Evolutionary conservation across 2,888 invertebrate species (phyloP).

Genomic region (Cerastis rubricosa): DNA sequence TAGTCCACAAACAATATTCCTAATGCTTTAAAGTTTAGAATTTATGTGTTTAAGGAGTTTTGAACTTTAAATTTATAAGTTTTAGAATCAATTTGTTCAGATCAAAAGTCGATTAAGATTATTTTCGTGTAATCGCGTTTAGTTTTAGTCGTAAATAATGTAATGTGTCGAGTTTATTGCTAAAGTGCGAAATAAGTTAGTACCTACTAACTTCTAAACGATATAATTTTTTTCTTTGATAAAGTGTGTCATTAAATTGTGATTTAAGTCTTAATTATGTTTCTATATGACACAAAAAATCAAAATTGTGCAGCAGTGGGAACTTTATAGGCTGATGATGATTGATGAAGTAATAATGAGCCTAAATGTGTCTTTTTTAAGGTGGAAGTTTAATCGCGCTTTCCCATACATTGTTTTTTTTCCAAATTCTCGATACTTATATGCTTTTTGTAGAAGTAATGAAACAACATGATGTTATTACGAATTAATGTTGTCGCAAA

Average conservation of each 20-base stretch:
- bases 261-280: neutral
- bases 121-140: neutral
- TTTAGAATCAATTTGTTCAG: constrained; percentile 47
- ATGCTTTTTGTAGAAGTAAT: no score
- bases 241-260: neutral
- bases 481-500: no score
- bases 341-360: no score
- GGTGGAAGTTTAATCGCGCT: no score
- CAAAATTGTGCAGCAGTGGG: neutral
- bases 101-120: constrained; percentile 31
- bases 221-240: neutral
- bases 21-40: constrained; percentile 60
- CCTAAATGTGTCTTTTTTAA: no score
- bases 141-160: constrained; percentile 5
- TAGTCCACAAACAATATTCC: constrained; percentile 54
- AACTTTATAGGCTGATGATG: no score
- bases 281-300: neutral
- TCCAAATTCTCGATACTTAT: no score
- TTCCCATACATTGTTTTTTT: no score
- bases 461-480: no score
- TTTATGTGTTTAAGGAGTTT: constrained; percentile 42
- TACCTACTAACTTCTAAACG: neutral
- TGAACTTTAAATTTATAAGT: constrained; percentile 41
- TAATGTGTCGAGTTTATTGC: neutral
- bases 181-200: constrained; percentile 5